Evolutionary conservation across 1,140 invertebrate genomes (phyloP).

Genomic region (Diorhabda carinulata): DNA sequence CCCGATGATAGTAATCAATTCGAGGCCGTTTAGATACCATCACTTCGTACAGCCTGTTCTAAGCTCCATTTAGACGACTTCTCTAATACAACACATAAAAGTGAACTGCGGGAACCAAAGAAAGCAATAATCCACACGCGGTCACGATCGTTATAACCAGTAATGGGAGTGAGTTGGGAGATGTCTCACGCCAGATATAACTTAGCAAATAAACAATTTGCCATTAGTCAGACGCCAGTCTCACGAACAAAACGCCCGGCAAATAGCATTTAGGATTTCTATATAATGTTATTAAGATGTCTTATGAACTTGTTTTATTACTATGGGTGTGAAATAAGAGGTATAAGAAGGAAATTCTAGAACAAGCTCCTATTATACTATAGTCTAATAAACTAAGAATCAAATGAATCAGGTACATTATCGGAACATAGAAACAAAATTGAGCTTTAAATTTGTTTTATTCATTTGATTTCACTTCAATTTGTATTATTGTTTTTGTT

Average conservation of each 20-base stretch:
- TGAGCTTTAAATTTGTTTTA: too few relatives aligned
- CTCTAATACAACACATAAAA: conserved; percentile 37
- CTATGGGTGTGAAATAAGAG: too few relatives aligned
- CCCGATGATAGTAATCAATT: conserved; percentile 16
- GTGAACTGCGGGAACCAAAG: conserved; percentile 28
- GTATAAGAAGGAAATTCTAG: too few relatives aligned
- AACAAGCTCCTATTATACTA: too few relatives aligned
- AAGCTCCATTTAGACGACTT: conserved; percentile 32
- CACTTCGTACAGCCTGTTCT: conserved; percentile 14
- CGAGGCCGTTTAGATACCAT: background rate
- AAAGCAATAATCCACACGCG: conserved; percentile 37
- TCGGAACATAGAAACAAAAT: too few relatives aligned
- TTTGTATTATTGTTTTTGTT: too few relatives aligned
- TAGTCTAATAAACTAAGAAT: too few relatives aligned
- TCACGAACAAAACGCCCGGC: background rate
- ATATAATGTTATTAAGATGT: background rate
- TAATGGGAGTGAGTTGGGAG: conserved; percentile 27
- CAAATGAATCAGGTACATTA: too few relatives aligned
- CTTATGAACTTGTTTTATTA: background rate
- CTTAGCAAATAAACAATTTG: conserved; percentile 37
- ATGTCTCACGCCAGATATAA: conserved; percentile 29
- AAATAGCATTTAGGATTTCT: background rate
- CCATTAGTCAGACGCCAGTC: conserved; percentile 31
- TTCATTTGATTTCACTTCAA: too few relatives aligned
- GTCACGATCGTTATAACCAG: conserved; percentile 34